Evolutionary conservation across 2,797 vertebrate genomes (phyloP), one percentile per base, ranked within the genome.

Genomic region (Pristis pectinata): DNA sequence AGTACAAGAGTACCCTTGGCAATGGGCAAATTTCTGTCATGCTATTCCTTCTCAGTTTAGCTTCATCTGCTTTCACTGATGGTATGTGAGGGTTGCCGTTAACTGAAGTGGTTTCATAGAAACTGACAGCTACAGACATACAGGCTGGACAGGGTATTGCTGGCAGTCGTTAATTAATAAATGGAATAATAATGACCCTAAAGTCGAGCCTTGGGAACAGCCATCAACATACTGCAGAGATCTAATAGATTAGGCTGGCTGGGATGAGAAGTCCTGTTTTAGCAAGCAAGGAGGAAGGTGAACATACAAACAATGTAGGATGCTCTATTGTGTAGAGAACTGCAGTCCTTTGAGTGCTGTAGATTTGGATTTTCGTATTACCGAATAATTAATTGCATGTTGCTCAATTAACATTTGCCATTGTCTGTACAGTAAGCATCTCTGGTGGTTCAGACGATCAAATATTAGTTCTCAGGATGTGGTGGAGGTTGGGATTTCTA

Each of bases 131-230:
- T 87, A 53, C 5, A 85, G 82, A 56, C 53, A 89, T 56, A n/a
- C 30, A 13, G 85, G 34, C 85, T 61, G 56, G 30, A 89, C 30
- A n/a, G 15, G 56, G 15, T 89, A 89, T 37, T 13, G 17, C 56
- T 89, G 34, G 85, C 56, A 61, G 15, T 37, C 53, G 34, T 89
- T 89, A 61, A 89, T 89, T 89, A 61, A 89, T 61, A 89, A 89
- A 61, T 37, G 30, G 56, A 19, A 17, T 89, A 37, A n/a, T 89
- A 89, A 87, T 59, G 53, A 17, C 5, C 13, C 10, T n/a, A 59
- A 89, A 61, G 30, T 87, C 11, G 85, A 87, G 85, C 53, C 85
- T 61, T 61, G 85, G 56, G 85, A 89, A 61, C 56, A 61, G n/a
- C 56, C 15, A 7, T 61, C 85, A 89, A 89, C 56, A 89, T 61